Base-by-base conservation (phyloP, 2,888 invertebrate genomes). In the Eugnorisma glareosa region DNA sequence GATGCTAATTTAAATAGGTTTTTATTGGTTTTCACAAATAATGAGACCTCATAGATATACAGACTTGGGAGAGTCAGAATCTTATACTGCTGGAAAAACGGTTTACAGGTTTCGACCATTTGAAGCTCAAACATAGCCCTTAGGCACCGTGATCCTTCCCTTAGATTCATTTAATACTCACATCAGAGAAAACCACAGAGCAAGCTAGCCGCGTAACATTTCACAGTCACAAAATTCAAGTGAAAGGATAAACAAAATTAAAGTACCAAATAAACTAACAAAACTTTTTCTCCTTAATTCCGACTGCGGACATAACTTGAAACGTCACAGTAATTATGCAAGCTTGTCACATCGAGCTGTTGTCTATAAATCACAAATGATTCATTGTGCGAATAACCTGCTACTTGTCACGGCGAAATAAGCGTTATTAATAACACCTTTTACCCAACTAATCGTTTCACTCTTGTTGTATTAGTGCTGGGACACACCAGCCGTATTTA, bases 291-390 rank as follows among this genome's bases (percentile, higher is more conserved):
- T 76, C 35, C 66, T 69, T 69, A 77, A 85, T 83, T 77, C 67
- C 63, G 48, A 4, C 6, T 31, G 57, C 82, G 61, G 54, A 77
- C 35, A 75, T 81, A 84, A 80, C 79, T 66, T 70, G 70, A 75
- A 81, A 77, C 75, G 67, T 82, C 82, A 48, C 75, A 67, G 79
- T 77, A 80, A 85, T 88, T 89, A 84, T 79, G 75, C 85, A 82
- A 82, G 71, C 81, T 80, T 80, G 85, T 86, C 86, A 86, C 82
- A 84, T 85, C 68, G 54, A 79, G 82, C 81, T 79, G 77, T 75
- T 83, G 84, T 79, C 81, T 75, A 86, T 86, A 89, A 88, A 90
- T 90, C 87, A 87, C 79, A 82, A 83, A 80, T 89, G 89, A 90
- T 88, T 76, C 83, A 91, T 89, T 83, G 88, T 89, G 90, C 61